Conservation (phyloP, 1,140 invertebrate species). For the Orussus abietinus region DNA sequence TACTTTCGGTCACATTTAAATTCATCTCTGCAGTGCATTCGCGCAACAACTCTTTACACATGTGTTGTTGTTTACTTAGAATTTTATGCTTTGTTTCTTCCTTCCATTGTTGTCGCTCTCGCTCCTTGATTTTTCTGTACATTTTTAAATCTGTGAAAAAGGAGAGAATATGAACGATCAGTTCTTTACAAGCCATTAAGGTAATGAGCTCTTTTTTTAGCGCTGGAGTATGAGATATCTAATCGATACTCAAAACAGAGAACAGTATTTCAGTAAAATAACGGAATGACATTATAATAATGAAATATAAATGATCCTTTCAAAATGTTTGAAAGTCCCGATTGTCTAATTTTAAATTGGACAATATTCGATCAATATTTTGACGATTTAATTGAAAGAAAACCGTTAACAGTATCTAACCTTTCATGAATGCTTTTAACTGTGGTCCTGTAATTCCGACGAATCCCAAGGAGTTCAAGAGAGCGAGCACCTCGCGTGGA, state of each 20-base stretch:
- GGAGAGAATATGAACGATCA: too few relatives aligned
- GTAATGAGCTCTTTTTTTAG: too few relatives aligned
- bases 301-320: too few relatives aligned
- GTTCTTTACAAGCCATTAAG: too few relatives aligned
- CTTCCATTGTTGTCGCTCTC: constrained; percentile 34
- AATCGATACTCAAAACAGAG: too few relatives aligned
- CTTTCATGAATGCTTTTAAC: constrained; percentile 50
- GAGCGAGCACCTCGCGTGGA: constrained; percentile 39
- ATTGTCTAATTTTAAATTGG: too few relatives aligned
- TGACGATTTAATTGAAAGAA: too few relatives aligned
- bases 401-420: constrained; percentile 28
- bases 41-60: constrained; percentile 25
- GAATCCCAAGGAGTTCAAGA: constrained; percentile 47
- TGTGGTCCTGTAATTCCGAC: constrained; percentile 45
- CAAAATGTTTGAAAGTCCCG: too few relatives aligned
- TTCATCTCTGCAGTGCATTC: constrained; percentile 14
- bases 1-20: constrained; percentile 12
- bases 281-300: too few relatives aligned
- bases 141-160: constrained; percentile 40
- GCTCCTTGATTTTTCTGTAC: constrained; percentile 43
- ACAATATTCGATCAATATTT: too few relatives aligned
- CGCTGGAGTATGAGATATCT: too few relatives aligned
- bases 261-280: background rate
- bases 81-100: constrained; percentile 39
- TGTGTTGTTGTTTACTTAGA: constrained; percentile 26